phyloP scores from a whole-genome alignment of 2,113 vertebrate genomes.

The Zosterops lateralis region DNA sequence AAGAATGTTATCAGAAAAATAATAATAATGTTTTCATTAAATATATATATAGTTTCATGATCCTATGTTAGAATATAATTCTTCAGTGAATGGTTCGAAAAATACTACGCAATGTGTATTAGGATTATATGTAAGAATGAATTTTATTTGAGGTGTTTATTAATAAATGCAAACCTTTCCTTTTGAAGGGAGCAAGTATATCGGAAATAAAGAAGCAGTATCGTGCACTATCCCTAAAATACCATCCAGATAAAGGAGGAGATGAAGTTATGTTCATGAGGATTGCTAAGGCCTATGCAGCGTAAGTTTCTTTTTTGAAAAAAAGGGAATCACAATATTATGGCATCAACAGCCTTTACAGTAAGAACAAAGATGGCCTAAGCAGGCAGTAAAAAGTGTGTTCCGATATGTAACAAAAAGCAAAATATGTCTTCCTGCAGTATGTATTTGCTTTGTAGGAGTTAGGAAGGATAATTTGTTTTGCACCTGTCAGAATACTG shows the following conservation, averaged over 20 bases:
- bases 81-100: background rate
- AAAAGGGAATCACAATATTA: background rate
- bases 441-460: background rate
- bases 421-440: background rate
- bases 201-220: slow-evolving; percentile 96
- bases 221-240: slow-evolving; percentile 88
- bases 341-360: background rate
- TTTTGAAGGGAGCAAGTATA: slow-evolving; percentile 85
- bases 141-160: background rate
- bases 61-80: background rate
- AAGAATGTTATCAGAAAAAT: background rate
- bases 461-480: background rate
- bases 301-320: slow-evolving; percentile 79
- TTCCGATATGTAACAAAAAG: background rate
- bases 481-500: background rate
- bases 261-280: slow-evolving; percentile 96
- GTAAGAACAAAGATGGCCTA: background rate
- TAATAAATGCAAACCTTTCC: background rate
- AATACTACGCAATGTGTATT: background rate
- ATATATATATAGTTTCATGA: background rate
- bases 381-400: background rate
- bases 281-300: slow-evolving; percentile 94
- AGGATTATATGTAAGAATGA: background rate
- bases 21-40: background rate
- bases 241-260: slow-evolving; percentile 95